phyloP scores from a whole-genome alignment of 2,113 vertebrate genomes.

The Coptodon rendalli region DNA sequence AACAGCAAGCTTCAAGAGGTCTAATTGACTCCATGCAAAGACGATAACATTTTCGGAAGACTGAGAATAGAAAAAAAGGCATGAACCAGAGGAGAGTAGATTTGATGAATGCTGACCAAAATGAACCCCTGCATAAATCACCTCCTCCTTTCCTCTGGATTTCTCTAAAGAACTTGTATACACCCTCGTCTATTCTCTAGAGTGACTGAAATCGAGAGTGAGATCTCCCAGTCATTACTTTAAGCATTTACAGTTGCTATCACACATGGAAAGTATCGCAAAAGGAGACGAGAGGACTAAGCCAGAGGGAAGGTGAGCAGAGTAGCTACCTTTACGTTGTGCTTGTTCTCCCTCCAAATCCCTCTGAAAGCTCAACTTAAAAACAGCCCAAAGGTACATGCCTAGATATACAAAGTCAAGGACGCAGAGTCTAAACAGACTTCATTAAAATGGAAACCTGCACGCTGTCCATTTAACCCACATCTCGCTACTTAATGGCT shows the following conservation, averaged over 20 bases:
- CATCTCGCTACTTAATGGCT: neutral
- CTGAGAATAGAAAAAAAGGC: neutral
- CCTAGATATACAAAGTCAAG: slow-evolving; percentile 27
- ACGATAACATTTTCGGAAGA: neutral
- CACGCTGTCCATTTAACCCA: neutral
- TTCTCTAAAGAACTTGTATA: neutral
- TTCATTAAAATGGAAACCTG: neutral
- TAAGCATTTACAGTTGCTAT: slow-evolving; percentile 10
- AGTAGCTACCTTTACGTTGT: slow-evolving; percentile 10
- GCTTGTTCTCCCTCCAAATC: slow-evolving; percentile 20
- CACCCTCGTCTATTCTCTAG: neutral
- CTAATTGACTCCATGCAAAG: slow-evolving; percentile 22
- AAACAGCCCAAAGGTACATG: slow-evolving; percentile 24
- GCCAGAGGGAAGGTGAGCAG: slow-evolving; percentile 56
- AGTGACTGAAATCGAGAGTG: slow-evolving; percentile 10
- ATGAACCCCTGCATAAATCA: slow-evolving; percentile 15
- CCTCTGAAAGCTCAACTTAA: slow-evolving; percentile 26
- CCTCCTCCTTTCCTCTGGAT: neutral
- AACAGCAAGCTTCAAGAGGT: slow-evolving; percentile 18
- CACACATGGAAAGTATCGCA: slow-evolving; percentile 48
- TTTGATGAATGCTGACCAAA: slow-evolving; percentile 20
- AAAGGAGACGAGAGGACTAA: slow-evolving; percentile 2
- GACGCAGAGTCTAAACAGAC: neutral
- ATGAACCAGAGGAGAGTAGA: neutral
- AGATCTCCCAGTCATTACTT: slow-evolving; percentile 29